Conservation (phyloP, 2,888 invertebrate genomes). For the Dinocampus coccinellae region DNA sequence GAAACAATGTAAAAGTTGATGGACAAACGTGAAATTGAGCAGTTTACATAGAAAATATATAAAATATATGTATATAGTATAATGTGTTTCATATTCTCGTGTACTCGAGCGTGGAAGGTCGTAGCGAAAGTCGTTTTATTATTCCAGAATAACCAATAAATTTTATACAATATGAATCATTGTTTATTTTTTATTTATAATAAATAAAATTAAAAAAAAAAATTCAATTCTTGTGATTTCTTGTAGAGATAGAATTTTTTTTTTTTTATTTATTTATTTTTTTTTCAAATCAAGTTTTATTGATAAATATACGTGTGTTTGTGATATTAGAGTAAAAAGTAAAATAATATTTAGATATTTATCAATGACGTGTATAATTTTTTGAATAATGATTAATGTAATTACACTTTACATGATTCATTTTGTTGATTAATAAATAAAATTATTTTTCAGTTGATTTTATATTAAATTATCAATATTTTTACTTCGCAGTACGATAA, state of each 20-base stretch:
- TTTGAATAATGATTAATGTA: neutral
- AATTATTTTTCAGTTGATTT: neutral
- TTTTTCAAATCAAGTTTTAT: too few relatives aligned
- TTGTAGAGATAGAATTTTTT: too few relatives aligned
- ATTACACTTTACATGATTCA: neutral
- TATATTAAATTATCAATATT: neutral
- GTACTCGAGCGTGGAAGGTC: slow-evolving; percentile 42
- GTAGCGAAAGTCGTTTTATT: slow-evolving; percentile 41
- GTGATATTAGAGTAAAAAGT: too few relatives aligned
- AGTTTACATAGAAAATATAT: slow-evolving; percentile 15
- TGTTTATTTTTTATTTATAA: slow-evolving; percentile 1
- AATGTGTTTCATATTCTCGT: slow-evolving; percentile 14
- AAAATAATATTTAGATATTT: neutral
- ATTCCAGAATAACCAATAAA: slow-evolving; percentile 31
- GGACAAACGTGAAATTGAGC: slow-evolving; percentile 32
- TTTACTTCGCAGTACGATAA: neutral
- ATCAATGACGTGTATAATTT: neutral
- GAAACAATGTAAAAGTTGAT: slow-evolving; percentile 16
- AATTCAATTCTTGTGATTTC: slow-evolving; percentile 3
- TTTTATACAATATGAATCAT: slow-evolving; percentile 24
- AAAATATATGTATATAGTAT: neutral
- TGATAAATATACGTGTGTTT: too few relatives aligned
- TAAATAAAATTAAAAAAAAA: too few relatives aligned
- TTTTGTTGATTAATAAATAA: neutral
- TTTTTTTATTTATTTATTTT: too few relatives aligned